Evolutionary conservation across 2,888 invertebrate genomes (phyloP).

Genomic region (Dynastes maya): DNA sequence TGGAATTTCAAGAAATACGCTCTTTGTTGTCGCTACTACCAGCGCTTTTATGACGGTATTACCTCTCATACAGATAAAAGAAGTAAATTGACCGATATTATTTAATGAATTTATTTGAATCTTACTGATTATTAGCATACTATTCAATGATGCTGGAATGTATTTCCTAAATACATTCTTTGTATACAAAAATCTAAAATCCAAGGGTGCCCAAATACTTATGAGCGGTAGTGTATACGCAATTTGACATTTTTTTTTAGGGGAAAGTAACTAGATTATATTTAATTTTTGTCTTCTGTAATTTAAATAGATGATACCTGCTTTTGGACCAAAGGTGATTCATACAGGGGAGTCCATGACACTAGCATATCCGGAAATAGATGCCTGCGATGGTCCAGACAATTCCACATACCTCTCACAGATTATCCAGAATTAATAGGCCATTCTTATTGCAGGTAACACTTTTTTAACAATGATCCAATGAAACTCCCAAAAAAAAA

Average conservation of each 20-base stretch:
- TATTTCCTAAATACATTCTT: too few species aligned
- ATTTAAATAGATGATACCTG: slow-evolving; percentile 82
- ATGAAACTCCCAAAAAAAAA: background rate
- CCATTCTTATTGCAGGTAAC: slow-evolving; percentile 83
- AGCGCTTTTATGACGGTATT: too few species aligned
- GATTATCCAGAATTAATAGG: slow-evolving; percentile 90
- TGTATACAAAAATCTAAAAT: too few species aligned
- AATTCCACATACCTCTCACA: slow-evolving; percentile 82
- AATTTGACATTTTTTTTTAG: background rate
- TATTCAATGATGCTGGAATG: too few species aligned
- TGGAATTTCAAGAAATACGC: too few species aligned
- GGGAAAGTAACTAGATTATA: slow-evolving; percentile 2
- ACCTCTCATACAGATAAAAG: too few species aligned
- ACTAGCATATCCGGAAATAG: slow-evolving; percentile 80
- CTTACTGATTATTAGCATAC: too few species aligned
- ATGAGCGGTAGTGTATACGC: too few species aligned
- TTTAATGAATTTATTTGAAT: too few species aligned
- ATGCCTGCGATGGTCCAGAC: slow-evolving; percentile 91
- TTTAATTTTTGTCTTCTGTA: background rate
- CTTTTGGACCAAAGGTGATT: slow-evolving; percentile 88
- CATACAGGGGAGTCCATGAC: slow-evolving; percentile 88
- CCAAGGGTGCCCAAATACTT: too few species aligned
- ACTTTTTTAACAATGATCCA: background rate
- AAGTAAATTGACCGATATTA: too few species aligned
- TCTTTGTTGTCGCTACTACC: too few species aligned